These are phyloP conservation scores for Megalurothrips usitatus DNA, from an alignment of 2,888 invertebrate genomes.

Conservation along the genomic window DNA sequence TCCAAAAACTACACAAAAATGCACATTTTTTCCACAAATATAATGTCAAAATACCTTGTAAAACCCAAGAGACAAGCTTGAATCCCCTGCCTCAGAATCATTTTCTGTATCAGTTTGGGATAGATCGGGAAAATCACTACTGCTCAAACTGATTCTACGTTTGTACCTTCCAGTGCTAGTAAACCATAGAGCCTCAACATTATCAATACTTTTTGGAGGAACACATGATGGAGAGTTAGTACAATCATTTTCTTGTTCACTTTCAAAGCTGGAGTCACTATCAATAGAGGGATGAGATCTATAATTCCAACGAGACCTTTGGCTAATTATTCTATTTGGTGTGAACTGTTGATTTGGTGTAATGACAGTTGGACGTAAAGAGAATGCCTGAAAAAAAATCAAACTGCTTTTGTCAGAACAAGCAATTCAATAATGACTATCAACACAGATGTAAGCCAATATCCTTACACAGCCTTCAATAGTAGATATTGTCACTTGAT, in stretches of 20 bases:
- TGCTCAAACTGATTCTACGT: too few relatives aligned
- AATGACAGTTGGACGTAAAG: neutral
- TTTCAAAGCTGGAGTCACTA: slow-evolving; percentile 19
- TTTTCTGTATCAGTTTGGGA: neutral
- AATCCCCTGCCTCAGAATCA: neutral
- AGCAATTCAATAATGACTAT: neutral
- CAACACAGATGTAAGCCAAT: neutral
- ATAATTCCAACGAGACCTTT: neutral
- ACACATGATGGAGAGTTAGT: neutral
- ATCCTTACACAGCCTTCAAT: neutral
- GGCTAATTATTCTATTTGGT: neutral
- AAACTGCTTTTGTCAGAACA: neutral
- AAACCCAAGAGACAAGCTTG: neutral
- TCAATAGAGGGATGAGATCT: slow-evolving; percentile 12
- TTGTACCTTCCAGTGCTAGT: neutral
- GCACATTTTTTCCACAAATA: neutral
- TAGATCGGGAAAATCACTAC: too few relatives aligned
- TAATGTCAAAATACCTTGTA: neutral
- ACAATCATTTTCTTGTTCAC: slow-evolving; percentile 4
- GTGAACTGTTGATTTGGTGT: neutral
- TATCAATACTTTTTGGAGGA: neutral
- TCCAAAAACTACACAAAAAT: neutral
- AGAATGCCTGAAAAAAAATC: neutral
- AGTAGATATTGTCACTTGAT: neutral
- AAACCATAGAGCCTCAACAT: neutral